These are phyloP conservation scores for Dioctria rufipes DNA, from an alignment of 2,888 invertebrate species.

Conservation along the genomic window DNA sequence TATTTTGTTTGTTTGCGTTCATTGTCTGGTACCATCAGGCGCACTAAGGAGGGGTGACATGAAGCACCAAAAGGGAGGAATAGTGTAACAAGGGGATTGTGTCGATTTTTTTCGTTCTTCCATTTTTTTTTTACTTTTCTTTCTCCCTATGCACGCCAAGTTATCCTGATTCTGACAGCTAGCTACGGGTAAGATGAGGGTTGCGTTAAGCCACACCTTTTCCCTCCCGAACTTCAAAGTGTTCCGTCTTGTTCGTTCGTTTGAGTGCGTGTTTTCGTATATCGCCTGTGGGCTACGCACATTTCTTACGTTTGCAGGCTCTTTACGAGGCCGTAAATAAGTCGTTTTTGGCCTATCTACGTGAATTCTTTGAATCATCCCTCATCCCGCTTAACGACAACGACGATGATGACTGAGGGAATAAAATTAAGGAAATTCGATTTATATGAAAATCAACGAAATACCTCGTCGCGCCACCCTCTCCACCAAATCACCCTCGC, in stretches of 20 bases:
- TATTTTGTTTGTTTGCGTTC: constrained; percentile 32
- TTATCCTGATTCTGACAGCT: constrained; percentile 57
- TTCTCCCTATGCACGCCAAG: constrained; percentile 38
- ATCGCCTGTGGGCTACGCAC: constrained; percentile 46
- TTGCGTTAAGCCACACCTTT: constrained; percentile 59
- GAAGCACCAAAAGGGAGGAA: constrained; percentile 9
- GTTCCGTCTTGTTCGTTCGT: constrained; percentile 44
- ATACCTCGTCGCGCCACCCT: constrained; percentile 25
- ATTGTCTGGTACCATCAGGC: constrained; percentile 27
- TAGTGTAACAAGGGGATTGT: constrained; percentile 15
- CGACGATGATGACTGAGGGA: constrained; percentile 56
- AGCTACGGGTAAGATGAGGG: constrained; percentile 55
- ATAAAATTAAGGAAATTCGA: constrained; percentile 60
- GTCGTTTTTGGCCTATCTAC: constrained; percentile 57
- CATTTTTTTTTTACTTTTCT: constrained; percentile 29
- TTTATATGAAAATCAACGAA: constrained; percentile 59
- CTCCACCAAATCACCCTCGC: neutral
- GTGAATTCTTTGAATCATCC: constrained; percentile 37
- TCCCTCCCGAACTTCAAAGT: constrained; percentile 54
- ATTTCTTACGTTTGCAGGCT: constrained; percentile 54
- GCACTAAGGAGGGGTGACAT: neutral
- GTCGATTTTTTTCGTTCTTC: constrained; percentile 34
- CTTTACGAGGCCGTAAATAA: constrained; percentile 56
- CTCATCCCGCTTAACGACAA: constrained; percentile 38
- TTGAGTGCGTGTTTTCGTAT: constrained; percentile 47